Evolutionary conservation across 2,113 vertebrate genomes (phyloP), one percentile per base, ranked within the genome.

Genomic region (Cyanoliseus patagonus): DNA sequence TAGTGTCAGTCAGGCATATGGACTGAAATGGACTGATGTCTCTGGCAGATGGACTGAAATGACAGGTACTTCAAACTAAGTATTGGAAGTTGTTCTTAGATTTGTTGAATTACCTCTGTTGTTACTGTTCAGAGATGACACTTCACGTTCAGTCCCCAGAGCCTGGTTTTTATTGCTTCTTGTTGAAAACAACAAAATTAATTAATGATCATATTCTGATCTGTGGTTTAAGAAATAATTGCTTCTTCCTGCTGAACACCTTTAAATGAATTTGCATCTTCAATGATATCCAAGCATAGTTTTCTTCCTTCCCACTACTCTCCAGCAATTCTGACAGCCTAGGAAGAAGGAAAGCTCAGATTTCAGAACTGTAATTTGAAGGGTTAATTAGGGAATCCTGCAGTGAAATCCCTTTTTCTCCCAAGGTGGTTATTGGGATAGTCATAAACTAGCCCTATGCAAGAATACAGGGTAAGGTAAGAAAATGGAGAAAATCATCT

Each of bases 321-420:
- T 9, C 30, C 82, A 73, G 51, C 24, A 63, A 15, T 46, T 86
- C 62, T 97, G 95, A 91, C 53, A 97, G 90, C 28, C 92, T 61
- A 86, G 44, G 67, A 76, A 28, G 57, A 30, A 83, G 42, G 61
- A 86, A 95, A 74, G 25, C 44, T 97, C 69, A 88, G 80, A 90
- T 78, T 90, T 96, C 78, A 96, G 55, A 33, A 88, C 46, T 77
- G 74, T 93, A 94, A 97, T 97, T 94, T 96, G 67, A 97, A 96
- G 95, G 96, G 96, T 97, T 97, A 98, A 97, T 97, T 97, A 96
- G 64, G 90, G 94, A 97, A 64, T 75, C 91, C 57, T 68, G 63
- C 24, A 25, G 10, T 95, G 91, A 90, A 78, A 90, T 95, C 72
- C 73, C 37, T 92, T 18, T 67, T 90, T 94, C 61, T 97, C 52